Base-by-base conservation (phyloP, 2,888 invertebrate genomes). In the Nematopogon swammerdamellus region DNA sequence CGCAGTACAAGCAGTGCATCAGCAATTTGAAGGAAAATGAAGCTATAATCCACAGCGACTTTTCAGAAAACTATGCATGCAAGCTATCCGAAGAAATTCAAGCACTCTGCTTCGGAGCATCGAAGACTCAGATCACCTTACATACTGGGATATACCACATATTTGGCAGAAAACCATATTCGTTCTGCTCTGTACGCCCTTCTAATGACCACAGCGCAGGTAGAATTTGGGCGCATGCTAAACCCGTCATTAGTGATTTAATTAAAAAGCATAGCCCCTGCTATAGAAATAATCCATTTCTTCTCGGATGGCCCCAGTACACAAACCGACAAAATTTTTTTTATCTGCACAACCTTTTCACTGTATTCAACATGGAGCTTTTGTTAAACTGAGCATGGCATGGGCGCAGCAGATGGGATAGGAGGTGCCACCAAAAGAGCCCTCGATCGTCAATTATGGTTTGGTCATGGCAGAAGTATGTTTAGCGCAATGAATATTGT, bases 1-100 rank as follows among this genome's bases (percentile, higher is more conserved):
- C 36, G 36, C 36, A 14, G 14, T 36, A 36, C 36, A 36, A 14
- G 36, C 11, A 6, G 11, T 36, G 36, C 36, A 36, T 36, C 36
- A 36, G 36, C n/a, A 36, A 6, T 36, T 36, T 36, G n/a, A 36
- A 36, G 8, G 8, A 36, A 36, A 36, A 14, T 36, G 51, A 52
- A 45, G 29, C 42, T 29, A 14, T 51, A 17, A 29, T 54, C n/a
- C 50, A 52, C 18, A 49, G 50, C 43, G 53, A 54, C 42, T 54
- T 53, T 46, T 52, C 52, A 1, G 54, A 56, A 48, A 55, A 56
- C 49, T 56, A 51, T 47, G 16, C 19, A 6, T 53, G 53, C 18
- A 53, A 53, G 42, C 47, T 44, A 11, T 19, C 30, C 11, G 45
- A 51, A 42, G 54, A 54, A 51, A 47, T 55, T 42, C 55, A 55